Base-by-base conservation (phyloP, 2,113 vertebrate species). In the Pampusana beccarii region DNA sequence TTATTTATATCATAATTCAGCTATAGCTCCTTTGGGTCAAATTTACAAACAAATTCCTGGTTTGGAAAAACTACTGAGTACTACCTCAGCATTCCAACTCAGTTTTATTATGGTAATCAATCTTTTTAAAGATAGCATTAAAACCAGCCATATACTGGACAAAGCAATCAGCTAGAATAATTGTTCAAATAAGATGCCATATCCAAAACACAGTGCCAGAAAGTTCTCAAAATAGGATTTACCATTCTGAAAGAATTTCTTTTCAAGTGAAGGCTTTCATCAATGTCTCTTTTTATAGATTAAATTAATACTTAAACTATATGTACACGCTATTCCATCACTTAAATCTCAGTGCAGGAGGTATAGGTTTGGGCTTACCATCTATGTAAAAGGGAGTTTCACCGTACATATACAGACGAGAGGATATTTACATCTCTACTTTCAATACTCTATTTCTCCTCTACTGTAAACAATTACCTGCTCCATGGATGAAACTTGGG, bases 101-200 rank as follows among this genome's bases (percentile, higher is more conserved):
- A 58, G 29, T 71, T 93, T 96, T 91, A 95, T 96, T 88, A 79
- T 11, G 4, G 10, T 44, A 96, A 95, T 94, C 18, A 75, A 90
- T 95, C 72, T 81, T 95, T 95, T 86, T 75, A 75, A 96, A 90
- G 58, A 51, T 33, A 44, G 29, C 62, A 91, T 94, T 95, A 84
- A 81, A 80, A 95, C 34, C 20, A 88, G 20, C 26, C 51, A 61
- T 71, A 65, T 11, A 80, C 40, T 57, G 77, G 73, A 91, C 13
- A 5, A 44, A 77, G 25, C 20, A 96, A 64, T 92, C 74, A 87
- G 21, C 26, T 61, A 88, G 23, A 90, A 46, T 61, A 95, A 80
- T 61, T 42, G 58, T 53, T 78, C 36, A 82, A 78, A 54, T 81
- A 77, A 92, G 26, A 84, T 48, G 20, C 5, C 64, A 65, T 90